phyloP scores from a whole-genome alignment of 2,113 vertebrate genomes.

The Pseudorectes ferrugineus region DNA sequence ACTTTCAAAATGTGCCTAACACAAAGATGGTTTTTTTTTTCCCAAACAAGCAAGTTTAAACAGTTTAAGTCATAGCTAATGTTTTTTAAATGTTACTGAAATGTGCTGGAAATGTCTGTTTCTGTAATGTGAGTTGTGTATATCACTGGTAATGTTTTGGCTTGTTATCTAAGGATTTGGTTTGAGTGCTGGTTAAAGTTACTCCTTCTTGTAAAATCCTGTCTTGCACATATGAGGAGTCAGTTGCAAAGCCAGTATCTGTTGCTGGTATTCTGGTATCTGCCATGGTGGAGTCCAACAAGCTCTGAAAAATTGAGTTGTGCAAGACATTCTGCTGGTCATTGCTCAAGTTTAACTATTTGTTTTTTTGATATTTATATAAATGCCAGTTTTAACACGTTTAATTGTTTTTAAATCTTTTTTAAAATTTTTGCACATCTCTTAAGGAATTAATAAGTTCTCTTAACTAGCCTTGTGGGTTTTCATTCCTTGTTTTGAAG shows the following conservation, averaged over 20 bases:
- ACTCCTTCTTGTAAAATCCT: conserved; percentile 50
- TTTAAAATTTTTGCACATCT: conserved; percentile 75
- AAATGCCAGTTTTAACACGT: conserved; percentile 71
- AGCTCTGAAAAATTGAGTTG: conserved; percentile 27
- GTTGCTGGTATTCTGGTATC: conserved; percentile 36
- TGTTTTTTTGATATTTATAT: conserved; percentile 71
- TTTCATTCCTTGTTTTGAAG: conserved; percentile 69
- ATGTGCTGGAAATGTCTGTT: conserved; percentile 43
- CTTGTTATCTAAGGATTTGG: conserved; percentile 45
- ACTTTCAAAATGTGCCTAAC: conserved; percentile 70
- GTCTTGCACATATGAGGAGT: conserved; percentile 23
- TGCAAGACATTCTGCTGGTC: conserved; percentile 44
- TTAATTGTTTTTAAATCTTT: conserved; percentile 62
- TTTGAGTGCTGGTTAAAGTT: conserved; percentile 57
- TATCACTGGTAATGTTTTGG: conserved; percentile 43
- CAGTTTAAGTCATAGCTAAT: background rate
- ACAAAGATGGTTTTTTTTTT: background rate
- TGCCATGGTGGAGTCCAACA: conserved; percentile 34
- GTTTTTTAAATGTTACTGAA: conserved; percentile 31
- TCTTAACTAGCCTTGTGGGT: conserved; percentile 54
- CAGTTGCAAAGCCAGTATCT: conserved; percentile 31
- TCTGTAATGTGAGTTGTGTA: conserved; percentile 47
- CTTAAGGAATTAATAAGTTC: conserved; percentile 60
- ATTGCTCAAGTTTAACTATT: conserved; percentile 58
- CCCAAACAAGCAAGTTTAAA: background rate